Base-by-base conservation (phyloP, 2,888 invertebrate genomes). In the Leptodirus hochenwartii region DNA sequence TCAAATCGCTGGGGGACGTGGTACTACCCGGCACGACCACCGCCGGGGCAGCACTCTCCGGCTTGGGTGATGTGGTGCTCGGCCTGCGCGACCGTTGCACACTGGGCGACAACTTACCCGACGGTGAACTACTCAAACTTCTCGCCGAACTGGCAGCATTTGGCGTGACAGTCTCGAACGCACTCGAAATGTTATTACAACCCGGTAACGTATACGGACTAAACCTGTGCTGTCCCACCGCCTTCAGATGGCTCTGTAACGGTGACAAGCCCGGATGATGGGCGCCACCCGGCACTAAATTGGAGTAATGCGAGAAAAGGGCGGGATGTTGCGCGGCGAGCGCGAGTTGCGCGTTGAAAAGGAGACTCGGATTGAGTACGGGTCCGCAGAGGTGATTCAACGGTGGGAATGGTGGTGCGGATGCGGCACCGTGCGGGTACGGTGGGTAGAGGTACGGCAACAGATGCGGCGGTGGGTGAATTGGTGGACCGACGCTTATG, bases 361-460 rank as follows among this genome's bases (percentile, higher is more conserved):
- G 64, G 44, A 88, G 64, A 38, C 82, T 78, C 22, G 81, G 82
- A 41, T 81, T 79, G 60, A 81, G 71, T 34, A 69, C 62, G 35
- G 72, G 76, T 11, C 69, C 59, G 5, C 55, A 51, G 39, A 59
- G 58, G 31, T 72, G 53, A 4, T 69, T 69, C 31, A 70, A 55
- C 32, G 76, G 77, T 32, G 79, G 79, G 51, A 76, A 67, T 2
- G 60, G 64, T 30, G 55, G 59, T 14, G 64, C 67, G 3, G 59
- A 62, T 24, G 64, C 58, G 28, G 75, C 67, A 41, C 80, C 80
- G 59, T 88, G 90, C 38, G 90, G 62, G 17, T 85, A 84, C 24
- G 82, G 85, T 17, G 87, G 87, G 56, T 90, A 91, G 30, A 93
- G 72, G 63, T 91, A 91, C 41, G 91, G 90, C 50, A 91, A 62